Evolutionary conservation across 37 sponge, comb jelly and placozoan genomes (phyloP).

Genomic region (Hormiphora californensis): DNA sequence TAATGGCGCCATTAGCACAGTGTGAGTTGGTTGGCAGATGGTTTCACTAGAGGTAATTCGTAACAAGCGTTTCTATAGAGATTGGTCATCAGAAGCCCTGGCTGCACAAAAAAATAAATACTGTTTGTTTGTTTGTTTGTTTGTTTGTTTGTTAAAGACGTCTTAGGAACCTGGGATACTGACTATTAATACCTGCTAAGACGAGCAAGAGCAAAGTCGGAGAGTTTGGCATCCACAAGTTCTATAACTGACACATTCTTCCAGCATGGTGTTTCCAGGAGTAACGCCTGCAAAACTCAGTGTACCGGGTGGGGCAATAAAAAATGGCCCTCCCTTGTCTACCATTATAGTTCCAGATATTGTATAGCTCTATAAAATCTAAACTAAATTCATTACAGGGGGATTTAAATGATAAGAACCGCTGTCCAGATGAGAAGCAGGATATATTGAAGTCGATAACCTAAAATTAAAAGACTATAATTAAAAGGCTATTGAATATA

Average conservation of each 20-base stretch:
- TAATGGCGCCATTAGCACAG: too few species aligned
- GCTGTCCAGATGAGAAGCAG: too few species aligned
- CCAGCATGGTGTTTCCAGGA: constrained; percentile 21
- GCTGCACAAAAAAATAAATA: too few species aligned
- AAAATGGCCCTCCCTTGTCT: neutral
- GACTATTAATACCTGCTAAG: constrained; percentile 37
- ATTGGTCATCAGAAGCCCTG: too few species aligned
- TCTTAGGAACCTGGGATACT: neutral
- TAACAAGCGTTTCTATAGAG: neutral
- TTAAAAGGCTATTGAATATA: too few species aligned
- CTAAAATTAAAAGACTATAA: too few species aligned
- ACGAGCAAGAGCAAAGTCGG: constrained; percentile 24
- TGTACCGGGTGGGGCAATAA: too few species aligned
- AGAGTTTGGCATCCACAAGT: neutral
- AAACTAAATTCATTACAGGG: neutral
- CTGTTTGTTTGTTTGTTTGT: too few species aligned
- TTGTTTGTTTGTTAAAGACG: too few species aligned
- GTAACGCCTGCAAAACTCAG: neutral
- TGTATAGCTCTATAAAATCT: neutral
- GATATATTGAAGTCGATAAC: too few species aligned
- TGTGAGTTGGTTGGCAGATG: too few species aligned
- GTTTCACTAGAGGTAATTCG: too few species aligned
- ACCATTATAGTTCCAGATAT: neutral
- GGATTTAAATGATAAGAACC: neutral
- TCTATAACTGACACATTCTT: constrained; percentile 25